Evolutionary conservation across 37 sponge, comb jelly and placozoan species (phyloP).

Genomic region (Beroe forskalii): DNA sequence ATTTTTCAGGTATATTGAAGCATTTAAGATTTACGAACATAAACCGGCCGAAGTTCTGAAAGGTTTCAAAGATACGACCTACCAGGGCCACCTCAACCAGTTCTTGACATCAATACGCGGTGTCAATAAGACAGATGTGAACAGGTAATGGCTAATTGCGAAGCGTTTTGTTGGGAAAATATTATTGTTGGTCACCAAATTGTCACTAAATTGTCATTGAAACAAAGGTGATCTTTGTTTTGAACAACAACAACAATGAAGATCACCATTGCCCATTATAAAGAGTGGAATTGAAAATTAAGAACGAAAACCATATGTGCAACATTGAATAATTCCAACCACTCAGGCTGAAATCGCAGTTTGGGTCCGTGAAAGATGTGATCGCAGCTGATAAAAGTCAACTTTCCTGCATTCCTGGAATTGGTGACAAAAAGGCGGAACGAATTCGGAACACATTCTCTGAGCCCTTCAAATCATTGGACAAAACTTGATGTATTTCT

Average conservation of each 20-base stretch:
- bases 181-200: too few species aligned
- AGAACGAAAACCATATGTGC: too few species aligned
- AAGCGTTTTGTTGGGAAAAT: too few species aligned
- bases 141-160: too few species aligned
- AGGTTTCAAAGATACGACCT: conserved; percentile 33
- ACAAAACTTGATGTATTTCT: neutral
- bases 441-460: neutral
- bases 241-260: too few species aligned
- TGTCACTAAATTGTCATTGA: too few species aligned
- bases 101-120: conserved; percentile 35
- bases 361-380: conserved; percentile 13
- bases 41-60: conserved; percentile 33
- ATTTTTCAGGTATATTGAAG: conserved; percentile 42
- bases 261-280: too few species aligned
- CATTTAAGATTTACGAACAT: conserved; percentile 56
- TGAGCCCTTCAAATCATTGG: neutral
- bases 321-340: too few species aligned
- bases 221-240: too few species aligned
- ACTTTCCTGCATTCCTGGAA: neutral
- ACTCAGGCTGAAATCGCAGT: conserved; percentile 11
- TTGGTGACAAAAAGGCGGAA: conserved; percentile 31
- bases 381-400: neutral
- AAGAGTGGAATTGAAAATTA: too few species aligned
- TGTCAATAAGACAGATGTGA: conserved; percentile 57
- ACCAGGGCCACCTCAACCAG: neutral